These are phyloP conservation scores for Pandemis heparana DNA, from an alignment of 2,888 invertebrate genomes.

Conservation along the genomic window DNA sequence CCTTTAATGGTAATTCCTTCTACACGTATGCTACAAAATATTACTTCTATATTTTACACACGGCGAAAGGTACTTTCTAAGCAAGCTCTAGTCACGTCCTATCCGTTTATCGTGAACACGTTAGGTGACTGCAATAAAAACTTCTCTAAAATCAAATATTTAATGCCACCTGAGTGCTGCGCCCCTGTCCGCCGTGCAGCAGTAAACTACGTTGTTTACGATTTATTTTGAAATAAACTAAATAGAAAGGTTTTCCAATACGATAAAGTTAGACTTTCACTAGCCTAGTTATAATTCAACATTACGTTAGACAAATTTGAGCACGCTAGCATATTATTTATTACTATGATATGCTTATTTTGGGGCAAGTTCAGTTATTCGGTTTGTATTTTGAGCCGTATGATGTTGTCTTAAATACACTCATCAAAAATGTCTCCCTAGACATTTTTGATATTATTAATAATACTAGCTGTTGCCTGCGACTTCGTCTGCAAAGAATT, in stretches of 20 bases:
- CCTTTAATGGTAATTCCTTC: constrained; percentile 22
- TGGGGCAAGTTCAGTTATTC: too few species aligned
- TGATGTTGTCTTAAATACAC: too few species aligned
- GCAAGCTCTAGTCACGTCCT: constrained; percentile 78
- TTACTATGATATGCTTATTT: too few species aligned
- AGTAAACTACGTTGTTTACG: constrained; percentile 67
- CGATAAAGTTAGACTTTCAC: constrained; percentile 34
- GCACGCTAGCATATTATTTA: too few species aligned
- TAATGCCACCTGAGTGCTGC: constrained; percentile 75
- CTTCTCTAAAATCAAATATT: constrained; percentile 85
- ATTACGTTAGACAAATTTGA: too few species aligned
- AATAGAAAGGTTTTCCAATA: constrained; percentile 47
- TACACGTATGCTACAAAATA: constrained; percentile 44
- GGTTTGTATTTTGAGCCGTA: too few species aligned
- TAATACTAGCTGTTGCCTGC: too few species aligned
- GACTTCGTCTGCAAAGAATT: too few species aligned
- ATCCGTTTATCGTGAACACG: constrained; percentile 82
- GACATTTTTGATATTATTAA: too few species aligned
- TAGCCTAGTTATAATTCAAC: background rate
- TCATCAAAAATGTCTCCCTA: too few species aligned
- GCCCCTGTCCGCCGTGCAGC: constrained; percentile 58
- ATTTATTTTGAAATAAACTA: constrained; percentile 64
- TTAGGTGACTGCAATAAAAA: constrained; percentile 81
- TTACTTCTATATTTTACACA: constrained; percentile 31
- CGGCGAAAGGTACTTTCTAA: constrained; percentile 58